Conservation (phyloP, 2,797 vertebrate genomes). For the Coluber constrictor region DNA sequence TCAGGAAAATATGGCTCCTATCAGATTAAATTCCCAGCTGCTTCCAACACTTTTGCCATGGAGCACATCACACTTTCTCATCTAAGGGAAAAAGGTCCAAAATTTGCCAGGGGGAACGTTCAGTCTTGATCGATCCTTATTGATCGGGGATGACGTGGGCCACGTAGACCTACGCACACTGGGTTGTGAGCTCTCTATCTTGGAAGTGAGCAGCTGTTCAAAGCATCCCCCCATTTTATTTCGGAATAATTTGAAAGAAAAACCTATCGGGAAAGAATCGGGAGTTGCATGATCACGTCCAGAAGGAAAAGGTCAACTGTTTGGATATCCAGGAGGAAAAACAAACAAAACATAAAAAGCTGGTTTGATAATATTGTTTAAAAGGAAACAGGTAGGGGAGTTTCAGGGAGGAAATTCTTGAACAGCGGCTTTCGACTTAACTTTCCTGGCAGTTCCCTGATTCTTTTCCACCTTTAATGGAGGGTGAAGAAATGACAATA, state of each 20-base stretch:
- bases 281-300: background rate
- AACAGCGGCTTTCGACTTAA: background rate
- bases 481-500: background rate
- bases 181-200: background rate
- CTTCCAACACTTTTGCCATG: accelerated
- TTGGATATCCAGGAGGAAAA: background rate
- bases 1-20: background rate
- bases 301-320: background rate
- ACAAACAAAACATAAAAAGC: background rate
- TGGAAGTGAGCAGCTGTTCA: background rate
- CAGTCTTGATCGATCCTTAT: background rate
- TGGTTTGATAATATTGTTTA: background rate
- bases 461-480: too few relatives aligned
- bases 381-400: background rate
- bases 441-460: background rate
- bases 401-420: background rate
- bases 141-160: background rate
- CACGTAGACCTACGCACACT: background rate
- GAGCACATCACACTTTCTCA: background rate
- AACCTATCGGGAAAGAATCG: background rate
- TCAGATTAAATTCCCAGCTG: background rate
- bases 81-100: background rate
- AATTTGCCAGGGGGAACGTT: background rate
- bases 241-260: background rate
- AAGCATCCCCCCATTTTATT: background rate